These are phyloP conservation scores for Microchrysa polita DNA, from an alignment of 2,888 invertebrate genomes.

Conservation along the genomic window DNA sequence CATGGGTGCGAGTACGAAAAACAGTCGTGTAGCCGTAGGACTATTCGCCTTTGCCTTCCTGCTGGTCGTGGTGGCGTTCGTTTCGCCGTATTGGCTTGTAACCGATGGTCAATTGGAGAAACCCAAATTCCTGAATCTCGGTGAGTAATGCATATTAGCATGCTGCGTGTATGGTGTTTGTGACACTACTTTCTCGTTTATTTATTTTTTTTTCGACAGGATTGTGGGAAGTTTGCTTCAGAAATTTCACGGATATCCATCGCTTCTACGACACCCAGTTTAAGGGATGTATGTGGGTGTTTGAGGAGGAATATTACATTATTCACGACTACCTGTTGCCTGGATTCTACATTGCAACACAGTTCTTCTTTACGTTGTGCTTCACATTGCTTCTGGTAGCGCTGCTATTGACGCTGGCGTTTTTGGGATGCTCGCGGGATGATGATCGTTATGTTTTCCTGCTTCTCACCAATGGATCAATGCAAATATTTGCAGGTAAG, in stretches of 20 bases:
- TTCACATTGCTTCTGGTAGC: constrained; percentile 83
- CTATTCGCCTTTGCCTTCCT: constrained; percentile 74
- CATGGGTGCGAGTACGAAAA: constrained; percentile 64
- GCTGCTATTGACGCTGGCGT: constrained; percentile 77
- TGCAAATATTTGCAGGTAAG: constrained; percentile 75
- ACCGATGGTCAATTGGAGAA: constrained; percentile 79
- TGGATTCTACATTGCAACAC: constrained; percentile 91
- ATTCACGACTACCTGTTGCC: constrained; percentile 90
- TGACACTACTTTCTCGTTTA: background rate
- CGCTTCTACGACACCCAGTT: constrained; percentile 86
- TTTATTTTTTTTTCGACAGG: constrained; percentile 75
- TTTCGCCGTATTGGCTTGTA: constrained; percentile 88
- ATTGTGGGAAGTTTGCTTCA: constrained; percentile 94
- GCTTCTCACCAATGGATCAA: constrained; percentile 77
- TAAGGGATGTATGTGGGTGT: constrained; percentile 95
- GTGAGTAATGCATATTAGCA: constrained; percentile 62
- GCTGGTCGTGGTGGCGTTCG: constrained; percentile 82
- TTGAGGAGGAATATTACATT: constrained; percentile 96
- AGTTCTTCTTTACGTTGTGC: constrained; percentile 91
- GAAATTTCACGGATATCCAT: constrained; percentile 85
- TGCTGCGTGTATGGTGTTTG: background rate
- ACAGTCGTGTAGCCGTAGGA: constrained; percentile 68
- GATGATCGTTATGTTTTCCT: constrained; percentile 81
- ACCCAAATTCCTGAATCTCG: constrained; percentile 83
- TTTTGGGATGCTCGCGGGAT: constrained; percentile 77